Evolutionary conservation across 2,888 invertebrate genomes (phyloP), one percentile per base, ranked within the genome.

Genomic region (Brachycybe producta): DNA sequence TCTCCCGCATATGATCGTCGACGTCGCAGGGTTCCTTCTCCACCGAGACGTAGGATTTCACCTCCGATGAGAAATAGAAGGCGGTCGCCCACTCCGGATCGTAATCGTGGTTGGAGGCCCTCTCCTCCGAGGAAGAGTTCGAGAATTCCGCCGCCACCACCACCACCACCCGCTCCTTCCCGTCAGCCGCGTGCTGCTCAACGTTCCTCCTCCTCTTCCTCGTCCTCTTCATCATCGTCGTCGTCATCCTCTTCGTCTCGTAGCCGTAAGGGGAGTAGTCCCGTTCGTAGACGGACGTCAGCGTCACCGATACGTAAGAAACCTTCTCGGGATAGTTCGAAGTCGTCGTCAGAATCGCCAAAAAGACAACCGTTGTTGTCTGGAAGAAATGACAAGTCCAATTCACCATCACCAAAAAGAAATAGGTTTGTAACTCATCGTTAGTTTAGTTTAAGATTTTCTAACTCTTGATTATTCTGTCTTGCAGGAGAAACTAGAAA

Each of bases 121-220:
- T 49, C 52, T 5, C 52, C 53, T 13, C 35, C 40, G 5, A 35
- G 35, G 35, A 49, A 51, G 19, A 40, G 51, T 13, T 50, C 53
- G 2, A n/a, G 32, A 32, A 11, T n/a, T 32, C 32, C 32, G 32
- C 39, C 49, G 2, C 40, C 39, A 2, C 17, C 11, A n/a, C 43
- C 48, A 2, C 48, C 52, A 13, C 24, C 24, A 8, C 43, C 24
- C 17, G 43, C 27, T 21, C 35, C 45, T 24, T 35, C 45, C 19
- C 23, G 13, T 11, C 32, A n/a, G 32, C 32, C 11, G n/a, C 32
- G 32, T 38, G 15, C 13, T 1, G 8, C 26, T 17, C 30, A 45
- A 45, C 36, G 39, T 24, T 21, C 24, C 8, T 36, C 38, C 21
- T 39, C 47, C n/a, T 47, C 47, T n/a, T 47, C 47, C 3, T 47